Conservation (phyloP, 2,113 vertebrate genomes). For the Gnathonemus echidnorhynchus region DNA sequence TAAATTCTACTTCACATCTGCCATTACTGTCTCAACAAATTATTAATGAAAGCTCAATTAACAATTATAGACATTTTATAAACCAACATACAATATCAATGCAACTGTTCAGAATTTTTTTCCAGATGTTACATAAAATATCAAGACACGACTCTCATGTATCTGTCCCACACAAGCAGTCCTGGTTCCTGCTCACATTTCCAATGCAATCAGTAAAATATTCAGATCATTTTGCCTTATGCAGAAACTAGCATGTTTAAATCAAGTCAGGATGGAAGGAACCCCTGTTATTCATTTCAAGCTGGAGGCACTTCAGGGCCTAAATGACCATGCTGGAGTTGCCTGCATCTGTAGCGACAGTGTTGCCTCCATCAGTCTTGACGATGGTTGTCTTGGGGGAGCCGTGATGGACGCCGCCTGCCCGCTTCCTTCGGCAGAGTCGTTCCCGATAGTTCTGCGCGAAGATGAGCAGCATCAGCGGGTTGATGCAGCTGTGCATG, state of each 20-base stretch:
- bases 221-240: background rate
- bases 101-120: background rate
- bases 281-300: background rate
- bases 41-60: background rate
- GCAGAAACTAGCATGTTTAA: background rate
- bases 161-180: background rate
- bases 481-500: constrained; percentile 75
- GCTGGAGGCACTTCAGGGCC: background rate
- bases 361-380: constrained; percentile 51
- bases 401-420: constrained; percentile 43
- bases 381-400: constrained; percentile 57
- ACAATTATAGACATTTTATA: background rate
- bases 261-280: background rate
- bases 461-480: constrained; percentile 66
- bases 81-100: background rate
- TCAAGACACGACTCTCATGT: background rate
- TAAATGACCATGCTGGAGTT: constrained; percentile 51
- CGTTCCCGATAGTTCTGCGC: constrained; percentile 69
- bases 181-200: background rate
- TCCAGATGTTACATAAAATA: background rate
- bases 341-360: constrained; percentile 39
- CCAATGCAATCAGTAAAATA: background rate
- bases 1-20: background rate
- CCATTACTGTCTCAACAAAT: background rate
- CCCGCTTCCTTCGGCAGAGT: constrained; percentile 44